Percentiles rank a stretch among this genome's conserved stretches.
Conservation (phyloP, 64 coral and sea anemone species). For the Stichodactyla helianthus region DNA sequence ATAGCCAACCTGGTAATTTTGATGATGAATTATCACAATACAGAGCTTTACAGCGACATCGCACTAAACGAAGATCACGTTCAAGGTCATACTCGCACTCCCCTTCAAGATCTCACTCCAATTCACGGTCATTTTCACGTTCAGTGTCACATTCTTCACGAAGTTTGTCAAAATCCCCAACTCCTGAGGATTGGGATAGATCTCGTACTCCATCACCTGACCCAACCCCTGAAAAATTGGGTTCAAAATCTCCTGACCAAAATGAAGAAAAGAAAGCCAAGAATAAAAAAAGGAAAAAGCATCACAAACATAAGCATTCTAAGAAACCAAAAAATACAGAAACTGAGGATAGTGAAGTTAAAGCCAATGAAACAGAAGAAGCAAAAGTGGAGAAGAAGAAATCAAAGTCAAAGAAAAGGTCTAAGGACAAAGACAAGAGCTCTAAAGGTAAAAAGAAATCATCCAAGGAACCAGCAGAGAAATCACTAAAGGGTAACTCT, state of each 20-base stretch:
- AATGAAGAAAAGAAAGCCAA: slow-evolving; percentile 36
- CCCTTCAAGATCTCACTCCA: slow-evolving; percentile 30
- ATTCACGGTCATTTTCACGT: slow-evolving; percentile 34
- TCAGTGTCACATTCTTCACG: slow-evolving; percentile 42
- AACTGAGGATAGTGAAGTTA: neutral
- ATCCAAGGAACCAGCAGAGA: neutral
- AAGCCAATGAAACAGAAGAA: neutral
- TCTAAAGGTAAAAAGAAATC: neutral
- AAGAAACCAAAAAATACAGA: slow-evolving; percentile 45
- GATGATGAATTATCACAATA: slow-evolving; percentile 56
- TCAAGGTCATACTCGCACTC: slow-evolving; percentile 26
- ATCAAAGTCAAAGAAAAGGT: neutral
- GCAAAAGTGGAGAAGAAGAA: neutral
- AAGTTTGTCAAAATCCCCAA: slow-evolving; percentile 45
- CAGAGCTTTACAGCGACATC: slow-evolving; percentile 39
- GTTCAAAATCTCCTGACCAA: neutral
- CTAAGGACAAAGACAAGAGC: neutral
- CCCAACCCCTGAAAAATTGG: neutral
- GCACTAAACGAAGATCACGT: neutral
- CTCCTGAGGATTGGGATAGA: slow-evolving; percentile 60
- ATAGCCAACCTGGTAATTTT: slow-evolving; percentile 26
- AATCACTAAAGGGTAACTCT: neutral
- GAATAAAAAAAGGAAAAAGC: slow-evolving; percentile 52
- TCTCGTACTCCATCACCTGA: slow-evolving; percentile 49
- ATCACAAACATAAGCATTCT: slow-evolving; percentile 40